Evolutionary conservation across 1,140 invertebrate genomes (phyloP), one percentile per base, ranked within the genome.

Genomic region (Geopemphigus sp.): DNA sequence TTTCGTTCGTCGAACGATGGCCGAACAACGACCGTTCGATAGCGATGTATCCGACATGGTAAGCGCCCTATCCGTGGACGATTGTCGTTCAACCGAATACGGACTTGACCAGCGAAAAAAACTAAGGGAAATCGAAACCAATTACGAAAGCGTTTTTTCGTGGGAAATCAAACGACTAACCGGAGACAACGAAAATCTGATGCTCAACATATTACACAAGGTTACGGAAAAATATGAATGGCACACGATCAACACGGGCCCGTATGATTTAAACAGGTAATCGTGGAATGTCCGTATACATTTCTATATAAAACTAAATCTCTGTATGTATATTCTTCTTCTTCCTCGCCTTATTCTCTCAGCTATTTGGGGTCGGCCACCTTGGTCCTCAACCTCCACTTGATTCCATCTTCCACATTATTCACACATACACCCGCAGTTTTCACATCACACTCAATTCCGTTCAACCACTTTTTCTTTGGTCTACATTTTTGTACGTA

Each of bases 231-330:
- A 74, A 57, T 4, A 15, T 39, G 54, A 74, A 39, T 22, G 57
- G 26, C n/a, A n/a, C n/a, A n/a, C n/a, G n/a, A n/a, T n/a, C n/a
- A n/a, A n/a, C n/a, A n/a, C n/a, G n/a, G n/a, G n/a, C n/a, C n/a
- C n/a, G n/a, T n/a, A n/a, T n/a, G n/a, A n/a, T n/a, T n/a, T 56
- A 15, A 76, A 76, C 10, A 76, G 72, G 72, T 76, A 76, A 45
- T 5, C 22, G 19, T 0, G 14, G 32, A 66, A 10, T 54, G 32
- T 66, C 5, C 14, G 14, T 2, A 19, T 17, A 54, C 15, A 8
- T 19, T 17, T 19, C 26, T n/a, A 11, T 61, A 8, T 3, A 29
- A 17, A 29, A 61, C n/a, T n/a, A n/a, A n/a, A n/a, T n/a, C n/a
- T n/a, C n/a, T n/a, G n/a, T n/a, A n/a, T n/a, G n/a, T n/a, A n/a